Conservation (phyloP, 2,113 vertebrate genomes). For the Paralichthys olivaceus region DNA sequence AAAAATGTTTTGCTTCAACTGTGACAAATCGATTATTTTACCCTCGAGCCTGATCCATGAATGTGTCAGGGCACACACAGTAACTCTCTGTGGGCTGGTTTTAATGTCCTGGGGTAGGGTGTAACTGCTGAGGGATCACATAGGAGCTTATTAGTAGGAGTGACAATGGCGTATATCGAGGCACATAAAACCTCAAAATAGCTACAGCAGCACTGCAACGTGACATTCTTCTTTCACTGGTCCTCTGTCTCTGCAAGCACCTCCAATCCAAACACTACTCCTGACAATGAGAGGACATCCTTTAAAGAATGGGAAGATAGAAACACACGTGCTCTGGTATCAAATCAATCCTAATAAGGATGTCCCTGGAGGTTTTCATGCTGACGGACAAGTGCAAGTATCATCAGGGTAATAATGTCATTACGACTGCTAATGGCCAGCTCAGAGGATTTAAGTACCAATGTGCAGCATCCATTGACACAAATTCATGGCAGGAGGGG, state of each 20-base stretch:
- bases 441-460: not conserved
- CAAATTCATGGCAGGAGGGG: not conserved
- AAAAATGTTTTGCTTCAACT: constrained; percentile 63
- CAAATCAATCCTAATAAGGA: constrained; percentile 19
- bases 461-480: constrained; percentile 10
- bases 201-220: constrained; percentile 48
- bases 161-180: constrained; percentile 61
- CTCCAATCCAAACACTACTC: not conserved
- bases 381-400: constrained; percentile 26
- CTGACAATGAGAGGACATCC: not conserved
- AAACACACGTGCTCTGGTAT: constrained; percentile 25
- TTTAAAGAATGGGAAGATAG: not conserved
- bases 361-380: constrained; percentile 7
- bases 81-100: constrained; percentile 64
- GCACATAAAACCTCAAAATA: constrained; percentile 66
- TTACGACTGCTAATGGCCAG: constrained; percentile 6
- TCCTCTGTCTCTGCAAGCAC: not conserved
- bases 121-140: constrained; percentile 72
- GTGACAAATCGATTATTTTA: constrained; percentile 72
- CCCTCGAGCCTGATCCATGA: constrained; percentile 63
- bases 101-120: constrained; percentile 64
- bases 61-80: constrained; percentile 47
- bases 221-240: constrained; percentile 27
- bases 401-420: constrained; percentile 27
- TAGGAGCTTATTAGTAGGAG: constrained; percentile 69